These are phyloP conservation scores for Sipha flava DNA, from an alignment of 1,140 invertebrate genomes.

Conservation along the genomic window DNA sequence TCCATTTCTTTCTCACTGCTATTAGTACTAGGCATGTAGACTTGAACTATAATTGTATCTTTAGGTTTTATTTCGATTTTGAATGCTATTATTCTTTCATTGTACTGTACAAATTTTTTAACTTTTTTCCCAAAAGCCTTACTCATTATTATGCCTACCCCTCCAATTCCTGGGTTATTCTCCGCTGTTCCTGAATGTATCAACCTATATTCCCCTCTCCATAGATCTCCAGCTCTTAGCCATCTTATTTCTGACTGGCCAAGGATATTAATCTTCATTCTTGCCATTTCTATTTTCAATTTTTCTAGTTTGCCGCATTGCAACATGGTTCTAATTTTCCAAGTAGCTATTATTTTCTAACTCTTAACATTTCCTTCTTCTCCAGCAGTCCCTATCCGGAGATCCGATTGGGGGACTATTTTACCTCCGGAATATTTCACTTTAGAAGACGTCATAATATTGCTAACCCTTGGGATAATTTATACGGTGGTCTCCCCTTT, in stretches of 20 bases:
- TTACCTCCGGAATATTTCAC: too few species aligned
- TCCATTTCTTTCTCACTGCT: slow-evolving; percentile 37
- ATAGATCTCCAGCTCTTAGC: slow-evolving; percentile 28
- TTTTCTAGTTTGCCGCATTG: neutral
- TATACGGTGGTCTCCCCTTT: too few species aligned
- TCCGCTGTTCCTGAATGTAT: slow-evolving; percentile 23
- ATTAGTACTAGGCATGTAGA: slow-evolving; percentile 41
- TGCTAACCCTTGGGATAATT: too few species aligned
- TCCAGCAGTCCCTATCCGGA: neutral
- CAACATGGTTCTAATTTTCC: neutral
- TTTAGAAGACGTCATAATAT: too few species aligned
- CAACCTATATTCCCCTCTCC: slow-evolving; percentile 21
- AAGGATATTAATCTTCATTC: too few species aligned
- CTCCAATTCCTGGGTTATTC: neutral
- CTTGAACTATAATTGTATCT: slow-evolving; percentile 40
- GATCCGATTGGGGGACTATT: too few species aligned
- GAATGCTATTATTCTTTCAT: slow-evolving; percentile 34
- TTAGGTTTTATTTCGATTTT: slow-evolving; percentile 28
- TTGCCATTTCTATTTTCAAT: too few species aligned
- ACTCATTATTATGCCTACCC: too few species aligned
- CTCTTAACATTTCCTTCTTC: too few species aligned
- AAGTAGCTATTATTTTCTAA: neutral
- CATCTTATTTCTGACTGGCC: slow-evolving; percentile 33
- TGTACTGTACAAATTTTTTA: neutral
- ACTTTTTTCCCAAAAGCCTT: neutral